Conservation (phyloP, 2,113 vertebrate species). For the Desmodus rotundus region DNA sequence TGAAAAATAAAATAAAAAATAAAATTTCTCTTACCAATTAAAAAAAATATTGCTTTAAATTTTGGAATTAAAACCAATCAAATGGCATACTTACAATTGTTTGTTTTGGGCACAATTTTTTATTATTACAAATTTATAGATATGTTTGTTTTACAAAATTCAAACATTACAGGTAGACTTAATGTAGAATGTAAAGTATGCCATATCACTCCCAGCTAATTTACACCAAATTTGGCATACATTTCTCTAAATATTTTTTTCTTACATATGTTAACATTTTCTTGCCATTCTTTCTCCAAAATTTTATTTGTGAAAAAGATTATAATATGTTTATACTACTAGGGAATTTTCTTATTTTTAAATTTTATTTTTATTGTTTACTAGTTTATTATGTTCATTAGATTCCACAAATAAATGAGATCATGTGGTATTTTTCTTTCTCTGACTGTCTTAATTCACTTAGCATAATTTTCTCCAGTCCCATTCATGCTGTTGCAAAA, state of each 20-base stretch:
- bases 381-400: too few relatives aligned
- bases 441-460: too few relatives aligned
- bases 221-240: neutral
- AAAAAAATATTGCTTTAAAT: neutral
- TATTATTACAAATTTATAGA: neutral
- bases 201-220: neutral
- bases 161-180: neutral
- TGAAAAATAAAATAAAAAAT: too few relatives aligned
- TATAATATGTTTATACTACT: neutral
- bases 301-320: neutral
- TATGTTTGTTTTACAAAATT: neutral
- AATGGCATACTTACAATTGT: neutral
- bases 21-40: too few relatives aligned
- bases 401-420: too few relatives aligned
- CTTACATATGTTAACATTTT: neutral
- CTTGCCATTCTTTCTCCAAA: neutral
- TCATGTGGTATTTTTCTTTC: too few relatives aligned
- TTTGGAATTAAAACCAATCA: neutral
- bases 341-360: too few relatives aligned
- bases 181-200: neutral
- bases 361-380: too few relatives aligned
- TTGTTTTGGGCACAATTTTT: neutral
- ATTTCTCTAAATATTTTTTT: conserved; percentile 10
- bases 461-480: too few relatives aligned
- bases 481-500: too few relatives aligned